Base-by-base conservation (phyloP, 2,797 vertebrate species). In the Lycodopsis pacificus region DNA sequence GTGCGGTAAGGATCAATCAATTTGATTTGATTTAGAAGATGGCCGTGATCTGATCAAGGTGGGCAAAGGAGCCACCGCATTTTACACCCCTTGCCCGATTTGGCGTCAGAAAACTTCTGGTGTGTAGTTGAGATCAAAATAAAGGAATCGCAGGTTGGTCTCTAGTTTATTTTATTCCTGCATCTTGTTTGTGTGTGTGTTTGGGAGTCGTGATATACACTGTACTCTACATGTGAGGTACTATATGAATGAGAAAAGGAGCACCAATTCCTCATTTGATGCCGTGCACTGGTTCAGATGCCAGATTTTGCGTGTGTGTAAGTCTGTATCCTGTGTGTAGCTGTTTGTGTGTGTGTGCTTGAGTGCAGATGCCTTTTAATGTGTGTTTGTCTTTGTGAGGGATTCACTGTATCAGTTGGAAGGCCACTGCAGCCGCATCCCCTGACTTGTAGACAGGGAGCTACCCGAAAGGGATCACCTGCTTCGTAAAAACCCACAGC, bases 401-500 rank as follows among this genome's bases (percentile, higher is more conserved):
- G 34, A 54, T 27, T 27, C 12, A 27, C 25, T 67, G 62, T 61
- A 64, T 66, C n/a, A 57, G 76, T 27, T 44, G 14, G 36, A 71
- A 83, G 63, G 58, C 69, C 77, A 69, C 32, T 42, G 32, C 67
- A 83, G 70, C 13, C 12, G 78, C 68, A 30, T 77, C 57, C 68
- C 66, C 25, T 59, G 61, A 36, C 40, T 62, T n/a, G 56, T 46
- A 79, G 25, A 82, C 15, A 4, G 22, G 57, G 64, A 71, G 53
- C 14, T 32, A 65, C 81, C 70, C 51, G 12, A 72, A 72, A 74
- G 78, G 83, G 81, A 81, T 72, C 74, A 40, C 57, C 64, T 81
- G 71, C 79, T 83, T 78, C 83, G 79, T 86, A 71, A 73, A 88
- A 87, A 74, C 38, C 49, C 36, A 61, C 73, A 66, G 46, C 40